Base-by-base conservation (phyloP, 1,140 invertebrate genomes). In the Orchestia grillus region DNA sequence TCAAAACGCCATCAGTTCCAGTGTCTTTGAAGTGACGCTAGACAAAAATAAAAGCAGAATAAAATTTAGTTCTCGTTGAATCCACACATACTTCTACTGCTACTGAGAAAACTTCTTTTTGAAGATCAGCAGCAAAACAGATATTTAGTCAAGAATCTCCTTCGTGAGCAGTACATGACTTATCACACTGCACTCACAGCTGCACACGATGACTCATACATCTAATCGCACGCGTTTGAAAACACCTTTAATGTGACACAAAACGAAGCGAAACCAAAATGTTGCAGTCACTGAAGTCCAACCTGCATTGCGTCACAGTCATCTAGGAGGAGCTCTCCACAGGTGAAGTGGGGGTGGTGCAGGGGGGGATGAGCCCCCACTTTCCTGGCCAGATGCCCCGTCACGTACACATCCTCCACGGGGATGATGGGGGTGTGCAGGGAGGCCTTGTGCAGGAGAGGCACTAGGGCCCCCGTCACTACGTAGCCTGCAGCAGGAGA, bases 381-480 rank as follows among this genome's bases (percentile, higher is more conserved):
- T 0, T 62, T 41, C n/a, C 95, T 62, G 23, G 97, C 97, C 96
- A 97, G 97, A 87, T 97, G 96, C 6, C 97, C 97, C 28, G 97
- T 97, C 19, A 97, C 97, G 96, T 97, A 97, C 45, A 97, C 97
- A 96, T 97, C 97, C 96, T 97, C 97, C 44, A 97, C 96, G 96
- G 97, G 97, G 42, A 97, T 97, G 8, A 97, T 77, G 42, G 88
- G 88, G 8, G 96, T 97, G 16, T 96, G 96, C n/a, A 97, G 94
- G 15, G 97, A 97, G 0, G 97, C 97, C 41, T 96, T 45, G 96
- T 97, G 97, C 45, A 97, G 95, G 3, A 97, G 95, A 42, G 77
- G 62, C 0, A 97, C 96, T 36, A 97, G 96, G 15, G 96, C 96
- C 16, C 96, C 96, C 8, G 97, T 97, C 44, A 97, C 96, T 16